Conservation (phyloP, 2,797 vertebrate genomes). For the Chrysolophus pictus region DNA sequence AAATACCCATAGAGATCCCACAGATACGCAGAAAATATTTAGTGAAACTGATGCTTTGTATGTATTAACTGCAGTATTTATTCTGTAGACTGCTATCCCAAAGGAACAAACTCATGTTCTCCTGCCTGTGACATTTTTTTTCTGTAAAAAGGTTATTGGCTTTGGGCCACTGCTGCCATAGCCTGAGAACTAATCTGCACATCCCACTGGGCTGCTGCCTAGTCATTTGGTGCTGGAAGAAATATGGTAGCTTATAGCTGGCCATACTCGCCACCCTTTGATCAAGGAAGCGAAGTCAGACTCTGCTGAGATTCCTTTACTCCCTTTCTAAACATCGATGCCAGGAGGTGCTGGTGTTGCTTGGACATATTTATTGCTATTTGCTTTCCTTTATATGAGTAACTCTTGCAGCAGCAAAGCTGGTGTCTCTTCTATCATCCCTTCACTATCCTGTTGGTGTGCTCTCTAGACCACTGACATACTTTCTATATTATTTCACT, state of each 20-base stretch:
- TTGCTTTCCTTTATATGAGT: not conserved
- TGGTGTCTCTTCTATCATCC: not conserved
- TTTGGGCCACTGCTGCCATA: not conserved
- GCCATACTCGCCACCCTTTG: not conserved
- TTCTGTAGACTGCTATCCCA: not conserved
- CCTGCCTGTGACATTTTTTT: not conserved
- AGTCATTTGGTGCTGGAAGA: not conserved
- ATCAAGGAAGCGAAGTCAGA: not conserved
- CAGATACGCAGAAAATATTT: not conserved
- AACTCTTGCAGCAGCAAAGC: not conserved
- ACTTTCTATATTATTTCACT: not conserved
- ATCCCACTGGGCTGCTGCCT: not conserved
- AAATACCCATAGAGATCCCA: not conserved
- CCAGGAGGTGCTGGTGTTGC: not conserved
- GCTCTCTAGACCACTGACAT: not conserved
- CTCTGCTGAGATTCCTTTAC: not conserved
- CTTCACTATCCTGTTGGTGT: not conserved
- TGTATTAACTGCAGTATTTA: not conserved
- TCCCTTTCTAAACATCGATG: not conserved
- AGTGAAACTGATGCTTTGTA: not conserved
- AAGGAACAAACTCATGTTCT: not conserved
- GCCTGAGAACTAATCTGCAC: not conserved
- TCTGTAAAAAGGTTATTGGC: not conserved
- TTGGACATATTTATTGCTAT: not conserved
- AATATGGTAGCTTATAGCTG: too few relatives aligned